Evolutionary conservation across 2,797 vertebrate genomes (phyloP).

Genomic region (Megalops cyprinoides): DNA sequence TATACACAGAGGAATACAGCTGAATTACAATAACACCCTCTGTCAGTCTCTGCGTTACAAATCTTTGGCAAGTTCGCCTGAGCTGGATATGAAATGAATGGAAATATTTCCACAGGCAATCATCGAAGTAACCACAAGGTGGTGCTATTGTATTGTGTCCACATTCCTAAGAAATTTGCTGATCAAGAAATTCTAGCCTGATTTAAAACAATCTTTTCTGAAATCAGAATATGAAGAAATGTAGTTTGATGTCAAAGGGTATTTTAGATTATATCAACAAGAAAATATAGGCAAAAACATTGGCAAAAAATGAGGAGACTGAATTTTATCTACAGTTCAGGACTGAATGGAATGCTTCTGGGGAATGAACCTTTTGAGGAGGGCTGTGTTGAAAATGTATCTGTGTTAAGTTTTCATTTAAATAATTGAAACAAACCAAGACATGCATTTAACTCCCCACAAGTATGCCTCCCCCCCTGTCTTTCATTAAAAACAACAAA

Average conservation of each 20-base stretch:
- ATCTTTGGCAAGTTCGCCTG: slow-evolving; percentile 31
- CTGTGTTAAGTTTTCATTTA: slow-evolving; percentile 14
- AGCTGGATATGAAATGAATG: not conserved
- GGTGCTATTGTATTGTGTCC: slow-evolving; percentile 70
- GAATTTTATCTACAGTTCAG: too few species aligned
- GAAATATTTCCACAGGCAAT: slow-evolving; percentile 33
- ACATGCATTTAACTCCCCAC: not conserved
- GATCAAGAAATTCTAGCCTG: not conserved
- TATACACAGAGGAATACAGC: slow-evolving; percentile 39
- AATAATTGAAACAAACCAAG: not conserved
- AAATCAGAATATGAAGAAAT: not conserved
- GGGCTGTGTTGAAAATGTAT: not conserved
- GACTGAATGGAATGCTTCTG: not conserved
- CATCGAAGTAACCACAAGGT: slow-evolving; percentile 62
- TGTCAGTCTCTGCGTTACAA: slow-evolving; percentile 44
- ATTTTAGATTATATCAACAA: not conserved
- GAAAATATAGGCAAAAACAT: not conserved
- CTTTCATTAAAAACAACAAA: not conserved
- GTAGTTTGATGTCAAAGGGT: not conserved
- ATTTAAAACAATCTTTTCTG: not conserved
- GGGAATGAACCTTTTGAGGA: not conserved
- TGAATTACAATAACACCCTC: slow-evolving; percentile 40
- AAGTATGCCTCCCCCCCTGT: not conserved
- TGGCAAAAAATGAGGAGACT: not conserved
- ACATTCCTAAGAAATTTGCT: not conserved